Evolutionary conservation across 2,888 invertebrate species (phyloP).

Genomic region (Agelastica alni): DNA sequence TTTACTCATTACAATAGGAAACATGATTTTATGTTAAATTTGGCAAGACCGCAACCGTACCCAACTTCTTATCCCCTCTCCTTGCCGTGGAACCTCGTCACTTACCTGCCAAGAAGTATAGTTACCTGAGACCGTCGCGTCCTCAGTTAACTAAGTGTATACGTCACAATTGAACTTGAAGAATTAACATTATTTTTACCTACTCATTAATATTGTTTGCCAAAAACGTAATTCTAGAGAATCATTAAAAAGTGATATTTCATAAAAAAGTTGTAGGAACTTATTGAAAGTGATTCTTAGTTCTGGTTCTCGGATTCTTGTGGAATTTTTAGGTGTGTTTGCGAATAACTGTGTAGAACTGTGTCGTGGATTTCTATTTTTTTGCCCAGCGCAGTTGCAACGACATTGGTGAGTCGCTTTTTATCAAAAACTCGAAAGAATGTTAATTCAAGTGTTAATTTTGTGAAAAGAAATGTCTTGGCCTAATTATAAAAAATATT

Average conservation of each 20-base stretch:
- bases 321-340: conserved; percentile 39
- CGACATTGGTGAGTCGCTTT: conserved; percentile 31
- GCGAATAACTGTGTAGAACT: conserved; percentile 31
- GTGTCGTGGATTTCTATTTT: conserved; percentile 29
- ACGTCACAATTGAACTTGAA: conserved; percentile 33
- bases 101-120: conserved; percentile 35
- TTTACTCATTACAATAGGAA: too few relatives aligned
- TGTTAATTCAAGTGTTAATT: too few relatives aligned
- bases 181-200: conserved; percentile 29
- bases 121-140: conserved; percentile 36
- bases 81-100: conserved; percentile 24
- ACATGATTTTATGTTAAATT: too few relatives aligned
- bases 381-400: conserved; percentile 16
- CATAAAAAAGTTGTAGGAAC: not conserved
- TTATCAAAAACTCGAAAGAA: too few relatives aligned
- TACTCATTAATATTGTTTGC: conserved; percentile 10
- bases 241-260: not conserved
- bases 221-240: conserved; percentile 10
- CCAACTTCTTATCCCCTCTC: conserved; percentile 26
- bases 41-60: too few relatives aligned
- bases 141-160: conserved; percentile 28
- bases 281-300: conserved; percentile 3
- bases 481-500: too few relatives aligned
- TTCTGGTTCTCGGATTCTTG: conserved; percentile 15
- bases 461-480: too few relatives aligned